Percentiles rank a stretch among this genome's conserved stretches.
Evolutionary conservation across 2,888 invertebrate species (phyloP).

Genomic region (Rosalia funebris): DNA sequence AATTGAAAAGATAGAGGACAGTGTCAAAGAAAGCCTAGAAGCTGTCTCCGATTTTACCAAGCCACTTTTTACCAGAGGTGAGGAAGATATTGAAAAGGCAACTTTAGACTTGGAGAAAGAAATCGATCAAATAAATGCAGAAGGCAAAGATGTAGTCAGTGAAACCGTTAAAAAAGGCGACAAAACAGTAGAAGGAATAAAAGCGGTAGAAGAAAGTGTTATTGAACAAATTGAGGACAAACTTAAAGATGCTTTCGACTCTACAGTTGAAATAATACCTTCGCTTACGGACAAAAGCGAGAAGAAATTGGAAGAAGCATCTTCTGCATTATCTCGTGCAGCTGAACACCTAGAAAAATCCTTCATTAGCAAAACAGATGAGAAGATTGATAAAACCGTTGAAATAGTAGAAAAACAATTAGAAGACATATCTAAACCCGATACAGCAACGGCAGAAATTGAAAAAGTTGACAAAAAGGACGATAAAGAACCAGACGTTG

Average conservation of each 20-base stretch:
- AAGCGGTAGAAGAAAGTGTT: slow-evolving; percentile 7
- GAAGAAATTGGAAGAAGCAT: slow-evolving; percentile 12
- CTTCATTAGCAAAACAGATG: background rate
- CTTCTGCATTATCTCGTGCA: background rate
- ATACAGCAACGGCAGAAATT: slow-evolving; percentile 20
- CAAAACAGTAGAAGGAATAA: slow-evolving; percentile 1
- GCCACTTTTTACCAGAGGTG: slow-evolving; percentile 1
- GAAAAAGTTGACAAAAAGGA: slow-evolving; percentile 26
- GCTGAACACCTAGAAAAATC: slow-evolving; percentile 18
- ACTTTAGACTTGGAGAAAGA: slow-evolving; percentile 12
- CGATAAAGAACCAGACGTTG: slow-evolving; percentile 21
- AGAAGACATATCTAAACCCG: slow-evolving; percentile 63
- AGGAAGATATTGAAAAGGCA: slow-evolving; percentile 5
- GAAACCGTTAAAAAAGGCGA: background rate
- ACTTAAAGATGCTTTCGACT: slow-evolving; percentile 24
- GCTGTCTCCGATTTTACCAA: slow-evolving; percentile 30
- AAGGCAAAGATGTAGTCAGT: slow-evolving; percentile 19
- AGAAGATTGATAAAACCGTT: slow-evolving; percentile 18
- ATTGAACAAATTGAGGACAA: slow-evolving; percentile 21
- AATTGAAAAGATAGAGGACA: slow-evolving; percentile 20
- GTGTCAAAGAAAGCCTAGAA: slow-evolving; percentile 21
- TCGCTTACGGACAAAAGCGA: background rate
- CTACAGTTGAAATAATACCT: slow-evolving; percentile 14
- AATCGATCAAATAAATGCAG: slow-evolving; percentile 10
- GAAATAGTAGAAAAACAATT: slow-evolving; percentile 52